phyloP scores from a whole-genome alignment of 2,797 vertebrate genomes.

The Ciconia nigra region DNA sequence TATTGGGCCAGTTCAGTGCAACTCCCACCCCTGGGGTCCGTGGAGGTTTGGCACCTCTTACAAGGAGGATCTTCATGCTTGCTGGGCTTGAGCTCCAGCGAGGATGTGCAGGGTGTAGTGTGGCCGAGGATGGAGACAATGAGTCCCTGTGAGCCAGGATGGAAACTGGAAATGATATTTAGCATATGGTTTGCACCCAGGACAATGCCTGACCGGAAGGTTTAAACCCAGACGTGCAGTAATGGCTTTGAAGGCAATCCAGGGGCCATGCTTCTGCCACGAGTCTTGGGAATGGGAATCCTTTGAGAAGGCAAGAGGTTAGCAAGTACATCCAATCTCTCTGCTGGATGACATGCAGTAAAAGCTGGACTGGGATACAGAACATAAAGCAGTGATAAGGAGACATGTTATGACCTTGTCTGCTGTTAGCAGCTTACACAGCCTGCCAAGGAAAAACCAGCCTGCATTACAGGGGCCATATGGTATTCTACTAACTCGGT shows the following conservation, averaged over 20 bases:
- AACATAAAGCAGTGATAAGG: conserved; percentile 11
- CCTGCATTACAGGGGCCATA: conserved; percentile 21
- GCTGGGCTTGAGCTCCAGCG: background rate
- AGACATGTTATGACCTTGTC: conserved; percentile 48
- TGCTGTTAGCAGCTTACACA: conserved; percentile 50
- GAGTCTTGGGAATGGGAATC: background rate
- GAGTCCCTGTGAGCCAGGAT: background rate
- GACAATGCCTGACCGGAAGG: background rate
- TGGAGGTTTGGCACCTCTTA: background rate
- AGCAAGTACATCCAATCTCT: background rate
- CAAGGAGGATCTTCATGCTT: background rate
- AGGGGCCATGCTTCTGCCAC: background rate
- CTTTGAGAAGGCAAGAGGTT: background rate
- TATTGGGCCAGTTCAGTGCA: background rate
- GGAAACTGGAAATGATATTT: background rate
- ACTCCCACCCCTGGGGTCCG: too few relatives aligned
- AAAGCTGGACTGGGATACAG: background rate
- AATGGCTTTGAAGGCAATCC: background rate
- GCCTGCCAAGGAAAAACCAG: conserved; percentile 18
- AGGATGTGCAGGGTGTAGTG: background rate
- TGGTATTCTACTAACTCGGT: conserved; percentile 24
- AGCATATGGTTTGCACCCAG: background rate
- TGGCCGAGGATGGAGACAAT: background rate
- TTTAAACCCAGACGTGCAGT: background rate
- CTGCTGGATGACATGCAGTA: background rate